Base-by-base conservation (phyloP, 2,888 invertebrate genomes). In the Pimpla rufipes region DNA sequence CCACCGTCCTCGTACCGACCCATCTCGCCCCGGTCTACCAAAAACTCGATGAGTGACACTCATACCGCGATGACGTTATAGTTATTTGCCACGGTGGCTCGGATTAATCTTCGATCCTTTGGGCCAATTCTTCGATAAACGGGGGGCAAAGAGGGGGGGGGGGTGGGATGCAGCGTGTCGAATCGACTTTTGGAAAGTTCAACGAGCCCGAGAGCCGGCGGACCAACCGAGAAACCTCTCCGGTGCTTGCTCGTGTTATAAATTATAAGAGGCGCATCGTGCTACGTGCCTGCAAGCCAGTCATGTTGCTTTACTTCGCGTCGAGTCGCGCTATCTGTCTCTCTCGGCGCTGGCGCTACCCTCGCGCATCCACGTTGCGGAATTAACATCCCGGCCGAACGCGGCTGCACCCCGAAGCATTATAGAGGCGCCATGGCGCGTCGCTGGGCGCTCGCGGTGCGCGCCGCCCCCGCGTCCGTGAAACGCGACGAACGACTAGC, bases 381-480 rank as follows among this genome's bases (percentile, higher is more conserved):
- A 82, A 82, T 84, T 81, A 79, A 79, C 79, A 71, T 77, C 35
- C 62, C 71, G 23, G 45, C 67, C 59, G 68, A 76, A 45, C 68
- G 62, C 76, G 68, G 18, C 71, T 5, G 29, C 29, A 29, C 50
- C 50, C 47, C 59, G 76, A 67, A 77, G 74, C 79, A 71, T 45
- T 42, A 67, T 70, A 80, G 71, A 45, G 40, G 11, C 68, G 52
- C 35, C 35, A 42, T 45, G 21, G 55, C 40, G 64, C 55, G 50
- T 40, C 45, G 35, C 40, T 59, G 18, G 57, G 64, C 50, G 64
- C 71, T 52, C 59, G 47, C 21, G 40, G 6, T 13, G 10, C 50
- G 40, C 73, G 45, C 55, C 29, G 13, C 23, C n/a, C 59, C 42
- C 35, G 16, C 45, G 29, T 37, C 35, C 75, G 11, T 79, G 78